Base-by-base conservation (phyloP, 2,888 invertebrate genomes). In the Tolmerus cingulatus region DNA sequence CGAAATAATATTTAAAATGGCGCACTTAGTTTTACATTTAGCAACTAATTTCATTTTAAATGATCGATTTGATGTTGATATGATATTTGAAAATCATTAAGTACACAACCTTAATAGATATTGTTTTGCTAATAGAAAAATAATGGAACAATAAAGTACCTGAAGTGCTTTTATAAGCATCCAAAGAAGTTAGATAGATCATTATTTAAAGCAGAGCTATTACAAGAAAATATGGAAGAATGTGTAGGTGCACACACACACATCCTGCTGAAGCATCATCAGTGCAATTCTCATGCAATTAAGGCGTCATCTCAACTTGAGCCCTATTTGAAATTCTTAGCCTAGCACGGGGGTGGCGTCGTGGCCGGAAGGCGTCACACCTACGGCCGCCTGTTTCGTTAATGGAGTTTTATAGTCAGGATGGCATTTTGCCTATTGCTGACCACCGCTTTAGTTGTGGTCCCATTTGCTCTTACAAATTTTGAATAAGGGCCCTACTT, bases 361-460 rank as follows among this genome's bases (percentile, higher is more conserved):
- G 34, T 51, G 30, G 51, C 16, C 46, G 51, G 37, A 23, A 23
- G 7, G 12, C 79, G 46, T 23, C 79, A 79, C 51, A 79, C 27
- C 40, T 51, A 46, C 51, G 27, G 23, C 51, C 79, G 46, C 12
- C 46, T 51, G 27, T 79, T 84, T 66, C 66, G 82, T 84, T 84
- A 84, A 84, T 84, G 82, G 46, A 84, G 82, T 84, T 84, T 84
- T 84, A 84, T 84, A 84, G 66, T 37, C 40, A 34, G 57, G 57
- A 82, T 40, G 23, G 57, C 19, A 66, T 66, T 84, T 66, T 66
- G 66, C 66, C 82, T 57, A 30, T 37, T 40, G 40, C 66, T 84
- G 82, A 84, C 82, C 82, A 84, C 19, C 82, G 23, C 34, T 84
- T 37, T 66, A 84, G 66, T 84, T 66, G 30, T 66, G 37, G 82